Base-by-base conservation (phyloP, 1,140 invertebrate genomes). In the Vollenhovia emeryi region DNA sequence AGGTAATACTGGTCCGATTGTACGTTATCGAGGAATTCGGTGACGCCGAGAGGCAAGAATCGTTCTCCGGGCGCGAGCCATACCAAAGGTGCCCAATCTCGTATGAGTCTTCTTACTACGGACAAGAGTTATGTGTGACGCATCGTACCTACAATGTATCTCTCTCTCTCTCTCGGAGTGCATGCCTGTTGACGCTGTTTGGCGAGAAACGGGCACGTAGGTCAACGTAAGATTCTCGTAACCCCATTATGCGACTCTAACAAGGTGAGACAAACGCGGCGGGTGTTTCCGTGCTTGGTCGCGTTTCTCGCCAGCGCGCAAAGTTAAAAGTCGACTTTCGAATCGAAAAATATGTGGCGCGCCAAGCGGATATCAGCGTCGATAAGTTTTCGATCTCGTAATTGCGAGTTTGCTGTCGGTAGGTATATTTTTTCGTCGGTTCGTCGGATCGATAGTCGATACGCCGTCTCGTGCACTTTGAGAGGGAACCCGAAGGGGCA, bases 31-130 rank as follows among this genome's bases (percentile, higher is more conserved):
- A 97, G 91, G 89, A 96, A 97, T 79, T 96, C 95, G 59, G 96
- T 95, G 13, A 96, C 96, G 82, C 94, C 95, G 62, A 95, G 92
- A 0, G 96, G 96, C 89, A 96, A 93, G 84, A 96, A 96, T 93
- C 95, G 95, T 92, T 97, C 96, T 66, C 95, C 95, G 8, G 96
- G 96, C 64, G 96, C 95, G 43, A 97, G 92, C 96, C 96, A 96
- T 33, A 97, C 95, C n/a, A 97, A 91, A 6, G 96, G 96, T 2
- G 96, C 95, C 96, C 96, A 97, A 91, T 95, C 93, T 75, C 91
- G 94, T 69, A 96, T 94, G 21, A 96, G 84, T 59, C 89, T 92
- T 87, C 94, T 95, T 71, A 96, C 96, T 96, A 90, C n/a, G n/a
- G n/a, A n/a, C n/a, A n/a, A n/a, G n/a, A n/a, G n/a, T n/a, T n/a